Percentiles rank a stretch among this genome's conserved stretches.
phyloP scores from a whole-genome alignment of 23 tunicate genomes.

The Botrylloides violaceus region DNA sequence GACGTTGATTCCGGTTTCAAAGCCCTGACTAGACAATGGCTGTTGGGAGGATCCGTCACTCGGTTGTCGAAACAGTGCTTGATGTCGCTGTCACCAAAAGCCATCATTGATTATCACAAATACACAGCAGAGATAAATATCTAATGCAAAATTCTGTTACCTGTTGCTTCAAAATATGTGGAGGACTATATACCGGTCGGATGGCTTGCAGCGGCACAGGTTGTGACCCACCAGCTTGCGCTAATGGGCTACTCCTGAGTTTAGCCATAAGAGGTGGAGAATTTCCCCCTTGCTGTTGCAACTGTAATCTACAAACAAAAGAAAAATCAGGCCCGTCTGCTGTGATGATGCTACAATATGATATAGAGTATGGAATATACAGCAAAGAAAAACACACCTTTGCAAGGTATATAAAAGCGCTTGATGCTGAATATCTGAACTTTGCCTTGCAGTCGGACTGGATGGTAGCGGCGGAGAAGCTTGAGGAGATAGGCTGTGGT shows the following conservation, averaged over 20 bases:
- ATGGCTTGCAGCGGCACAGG: neutral
- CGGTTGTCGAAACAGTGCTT: conserved; percentile 12
- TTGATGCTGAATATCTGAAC: conserved; percentile 54
- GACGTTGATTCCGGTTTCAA: neutral
- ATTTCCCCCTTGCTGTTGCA: conserved; percentile 62
- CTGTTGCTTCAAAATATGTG: conserved; percentile 1
- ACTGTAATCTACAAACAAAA: conserved; percentile 30
- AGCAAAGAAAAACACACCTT: conserved; percentile 21
- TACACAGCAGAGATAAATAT: too few relatives aligned
- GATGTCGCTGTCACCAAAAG: conserved; percentile 14
- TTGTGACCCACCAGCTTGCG: neutral
- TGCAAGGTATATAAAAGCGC: conserved; percentile 62
- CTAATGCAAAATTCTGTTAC: neutral
- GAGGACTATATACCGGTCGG: conserved; percentile 27
- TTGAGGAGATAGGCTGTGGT: conserved; percentile 58
- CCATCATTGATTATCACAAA: too few relatives aligned
- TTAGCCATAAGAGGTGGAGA: conserved; percentile 32
- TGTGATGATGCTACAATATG: too few relatives aligned
- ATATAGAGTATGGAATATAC: neutral
- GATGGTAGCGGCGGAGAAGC: conserved; percentile 82
- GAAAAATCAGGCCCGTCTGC: neutral
- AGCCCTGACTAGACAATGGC: conserved; percentile 2
- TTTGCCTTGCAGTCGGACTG: conserved; percentile 52
- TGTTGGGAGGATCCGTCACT: neutral
- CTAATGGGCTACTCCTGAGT: conserved; percentile 3